phyloP scores from a whole-genome alignment of 2,113 vertebrate species.

The Phoenicopterus ruber region DNA sequence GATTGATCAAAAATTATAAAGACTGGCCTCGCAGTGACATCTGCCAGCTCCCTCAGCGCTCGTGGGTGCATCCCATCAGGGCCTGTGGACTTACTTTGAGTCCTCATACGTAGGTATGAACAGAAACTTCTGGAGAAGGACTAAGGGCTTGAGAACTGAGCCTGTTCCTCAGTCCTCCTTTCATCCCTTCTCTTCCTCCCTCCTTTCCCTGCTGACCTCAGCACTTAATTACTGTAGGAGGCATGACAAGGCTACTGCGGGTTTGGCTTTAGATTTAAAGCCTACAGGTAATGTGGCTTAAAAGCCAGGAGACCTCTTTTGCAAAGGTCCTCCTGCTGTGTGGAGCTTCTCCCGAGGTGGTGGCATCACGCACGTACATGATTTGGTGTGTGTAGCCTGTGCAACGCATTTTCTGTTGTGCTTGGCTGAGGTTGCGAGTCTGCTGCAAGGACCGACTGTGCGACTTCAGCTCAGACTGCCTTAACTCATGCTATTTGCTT shows the following conservation, averaged over 20 bases:
- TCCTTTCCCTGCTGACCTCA: background rate
- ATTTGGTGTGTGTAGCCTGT: background rate
- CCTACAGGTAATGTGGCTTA: background rate
- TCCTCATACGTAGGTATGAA: background rate
- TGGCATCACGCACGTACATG: background rate
- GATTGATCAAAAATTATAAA: background rate
- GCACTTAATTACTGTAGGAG: background rate
- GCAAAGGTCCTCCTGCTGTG: background rate
- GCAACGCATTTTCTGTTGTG: background rate
- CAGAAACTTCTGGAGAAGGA: background rate
- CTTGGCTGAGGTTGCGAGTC: background rate
- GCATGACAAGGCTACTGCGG: background rate
- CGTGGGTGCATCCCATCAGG: background rate
- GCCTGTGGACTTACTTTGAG: background rate
- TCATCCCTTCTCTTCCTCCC: background rate
- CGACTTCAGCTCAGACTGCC: background rate
- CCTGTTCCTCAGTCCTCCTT: background rate
- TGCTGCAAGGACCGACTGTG: background rate
- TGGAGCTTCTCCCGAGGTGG: background rate
- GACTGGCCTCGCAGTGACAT: accelerated
- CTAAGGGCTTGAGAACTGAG: background rate
- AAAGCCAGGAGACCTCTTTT: background rate
- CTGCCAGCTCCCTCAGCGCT: background rate
- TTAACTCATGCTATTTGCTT: conserved; percentile 1
- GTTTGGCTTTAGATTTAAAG: background rate